Conservation (phyloP, 2,888 invertebrate genomes). For the Cordilura impudica region DNA sequence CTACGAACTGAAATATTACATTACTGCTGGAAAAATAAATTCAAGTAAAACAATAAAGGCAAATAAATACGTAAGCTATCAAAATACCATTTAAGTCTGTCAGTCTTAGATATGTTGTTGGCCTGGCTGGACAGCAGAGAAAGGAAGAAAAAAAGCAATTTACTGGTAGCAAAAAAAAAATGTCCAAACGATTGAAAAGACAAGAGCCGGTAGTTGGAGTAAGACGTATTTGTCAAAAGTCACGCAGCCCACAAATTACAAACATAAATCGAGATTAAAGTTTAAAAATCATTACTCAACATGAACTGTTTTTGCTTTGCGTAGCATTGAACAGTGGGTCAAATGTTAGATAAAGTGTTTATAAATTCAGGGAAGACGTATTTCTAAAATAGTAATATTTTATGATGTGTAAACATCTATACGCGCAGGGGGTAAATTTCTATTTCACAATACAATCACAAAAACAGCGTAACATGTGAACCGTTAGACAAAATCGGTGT, state of each 20-base stretch:
- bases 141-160: not conserved
- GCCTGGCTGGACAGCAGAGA: not conserved
- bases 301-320: not conserved
- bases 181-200: conserved; percentile 48
- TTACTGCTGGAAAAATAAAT: conserved; percentile 7
- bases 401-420: too few relatives aligned
- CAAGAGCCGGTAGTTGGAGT: conserved; percentile 9
- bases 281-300: conserved; percentile 48
- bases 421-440: too few relatives aligned
- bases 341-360: too few relatives aligned
- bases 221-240: conserved; percentile 57
- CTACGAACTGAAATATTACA: too few relatives aligned
- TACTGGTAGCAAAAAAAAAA: conserved; percentile 37
- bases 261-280: conserved; percentile 60
- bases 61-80: conserved; percentile 47
- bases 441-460: too few relatives aligned
- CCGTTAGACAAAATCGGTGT: too few relatives aligned
- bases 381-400: too few relatives aligned
- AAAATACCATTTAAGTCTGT: conserved; percentile 58
- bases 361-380: too few relatives aligned
- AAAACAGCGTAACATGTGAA: too few relatives aligned
- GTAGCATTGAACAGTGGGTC: too few relatives aligned
- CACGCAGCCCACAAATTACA: conserved; percentile 61
- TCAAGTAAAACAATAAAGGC: conserved; percentile 49
- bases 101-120: conserved; percentile 20